Evolutionary conservation across 2,113 vertebrate species (phyloP).

Genomic region (Megaceryle torquata): DNA sequence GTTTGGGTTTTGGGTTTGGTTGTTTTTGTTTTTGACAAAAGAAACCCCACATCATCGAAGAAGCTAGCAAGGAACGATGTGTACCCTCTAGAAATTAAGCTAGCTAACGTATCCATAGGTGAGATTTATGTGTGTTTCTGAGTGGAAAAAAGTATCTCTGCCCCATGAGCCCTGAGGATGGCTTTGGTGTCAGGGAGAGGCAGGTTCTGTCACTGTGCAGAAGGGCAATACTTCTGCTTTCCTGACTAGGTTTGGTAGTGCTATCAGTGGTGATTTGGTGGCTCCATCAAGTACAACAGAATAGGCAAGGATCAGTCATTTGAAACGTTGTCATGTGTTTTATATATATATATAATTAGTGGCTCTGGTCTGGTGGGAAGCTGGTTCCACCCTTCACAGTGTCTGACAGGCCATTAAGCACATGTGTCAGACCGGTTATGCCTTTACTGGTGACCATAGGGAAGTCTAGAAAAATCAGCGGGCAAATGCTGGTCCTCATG

Average conservation of each 20-base stretch:
- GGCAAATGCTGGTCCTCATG: not conserved
- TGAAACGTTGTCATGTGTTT: not conserved
- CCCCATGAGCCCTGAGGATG: not conserved
- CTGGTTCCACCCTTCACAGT: not conserved
- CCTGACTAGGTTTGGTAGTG: not conserved
- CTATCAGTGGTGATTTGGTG: not conserved
- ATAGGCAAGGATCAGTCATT: not conserved
- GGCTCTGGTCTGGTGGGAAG: not conserved
- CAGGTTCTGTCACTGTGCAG: not conserved
- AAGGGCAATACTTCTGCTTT: not conserved
- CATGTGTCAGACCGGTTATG: not conserved
- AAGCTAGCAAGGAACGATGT: not conserved
- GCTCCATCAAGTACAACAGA: not conserved
- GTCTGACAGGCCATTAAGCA: not conserved
- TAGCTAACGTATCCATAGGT: fast-evolving
- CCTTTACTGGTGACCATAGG: not conserved
- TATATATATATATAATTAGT: not conserved
- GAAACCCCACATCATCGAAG: not conserved
- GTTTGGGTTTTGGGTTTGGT: too few species aligned
- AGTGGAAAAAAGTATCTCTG: not conserved
- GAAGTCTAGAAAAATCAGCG: not conserved
- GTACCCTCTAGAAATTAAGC: not conserved
- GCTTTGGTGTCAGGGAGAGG: not conserved
- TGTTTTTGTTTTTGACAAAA: too few species aligned
- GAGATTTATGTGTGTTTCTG: not conserved